A percentile compares a stretch with the other conserved stretches of the same genome.
Conservation (phyloP, 1,140 invertebrate genomes). For the Bombus waltoni region DNA sequence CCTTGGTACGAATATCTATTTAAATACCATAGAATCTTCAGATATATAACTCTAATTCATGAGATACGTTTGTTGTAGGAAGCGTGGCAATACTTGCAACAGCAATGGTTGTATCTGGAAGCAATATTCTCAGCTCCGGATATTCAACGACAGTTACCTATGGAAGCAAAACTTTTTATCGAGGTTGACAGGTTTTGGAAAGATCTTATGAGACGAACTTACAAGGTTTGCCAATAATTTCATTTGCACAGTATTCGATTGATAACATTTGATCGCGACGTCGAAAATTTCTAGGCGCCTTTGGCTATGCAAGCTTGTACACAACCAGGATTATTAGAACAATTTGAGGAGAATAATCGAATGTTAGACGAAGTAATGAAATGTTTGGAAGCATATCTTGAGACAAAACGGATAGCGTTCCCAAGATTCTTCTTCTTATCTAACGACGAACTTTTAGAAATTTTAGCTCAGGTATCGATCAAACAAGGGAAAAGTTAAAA, state of each 20-base stretch:
- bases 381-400: slow-evolving; percentile 90
- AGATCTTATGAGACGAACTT: slow-evolving; percentile 89
- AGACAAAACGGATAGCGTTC: slow-evolving; percentile 95
- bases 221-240: slow-evolving; percentile 82
- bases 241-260: background rate
- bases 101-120: slow-evolving; percentile 93
- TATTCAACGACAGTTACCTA: slow-evolving; percentile 93
- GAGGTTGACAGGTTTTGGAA: slow-evolving; percentile 94
- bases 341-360: slow-evolving; percentile 89
- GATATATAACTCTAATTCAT: background rate
- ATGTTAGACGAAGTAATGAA: slow-evolving; percentile 92
- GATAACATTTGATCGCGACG: background rate
- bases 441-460: slow-evolving; percentile 96
- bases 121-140: slow-evolving; percentile 95
- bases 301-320: slow-evolving; percentile 88
- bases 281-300: slow-evolving; percentile 82
- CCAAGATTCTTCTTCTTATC: slow-evolving; percentile 97
- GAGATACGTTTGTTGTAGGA: slow-evolving; percentile 83
- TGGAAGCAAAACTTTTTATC: slow-evolving; percentile 92
- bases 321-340: slow-evolving; percentile 87
- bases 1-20: slow-evolving; percentile 84
- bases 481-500: background rate
- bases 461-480: slow-evolving; percentile 89
- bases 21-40: too few relatives aligned
- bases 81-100: slow-evolving; percentile 92